Percentiles rank a stretch among this genome's conserved stretches.
These are phyloP conservation scores for Tetropium fuscum DNA, from an alignment of 2,888 invertebrate species.

Conservation along the genomic window DNA sequence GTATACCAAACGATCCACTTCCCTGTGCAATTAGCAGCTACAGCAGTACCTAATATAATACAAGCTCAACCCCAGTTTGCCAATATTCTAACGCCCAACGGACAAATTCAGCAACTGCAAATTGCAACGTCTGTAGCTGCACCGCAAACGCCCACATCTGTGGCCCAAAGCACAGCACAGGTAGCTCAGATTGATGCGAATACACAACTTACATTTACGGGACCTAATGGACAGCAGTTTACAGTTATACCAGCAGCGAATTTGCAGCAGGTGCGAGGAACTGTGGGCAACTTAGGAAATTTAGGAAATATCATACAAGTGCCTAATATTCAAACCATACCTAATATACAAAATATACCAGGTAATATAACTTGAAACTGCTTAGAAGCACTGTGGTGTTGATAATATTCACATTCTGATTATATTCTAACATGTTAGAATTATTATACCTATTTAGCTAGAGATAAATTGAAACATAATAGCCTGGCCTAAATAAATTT, in stretches of 20 bases:
- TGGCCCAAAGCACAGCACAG: constrained; percentile 63
- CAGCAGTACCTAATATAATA: constrained; percentile 71
- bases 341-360: constrained; percentile 76
- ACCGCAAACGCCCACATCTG: constrained; percentile 62
- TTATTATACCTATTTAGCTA: too few species aligned
- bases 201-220: constrained; percentile 76
- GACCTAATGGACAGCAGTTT: constrained; percentile 83
- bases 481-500: too few species aligned
- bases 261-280: constrained; percentile 61
- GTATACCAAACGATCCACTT: constrained; percentile 96
- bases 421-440: too few species aligned
- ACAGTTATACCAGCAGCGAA: constrained; percentile 84
- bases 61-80: constrained; percentile 66
- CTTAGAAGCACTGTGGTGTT: too few species aligned
- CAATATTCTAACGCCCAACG: constrained; percentile 80
- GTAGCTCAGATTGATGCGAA: constrained; percentile 36
- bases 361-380: constrained; percentile 49
- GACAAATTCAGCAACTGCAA: constrained; percentile 92
- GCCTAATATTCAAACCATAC: constrained; percentile 75
- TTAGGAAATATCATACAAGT: constrained; percentile 66
- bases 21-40: constrained; percentile 83
- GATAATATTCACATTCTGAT: too few species aligned
- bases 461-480: too few species aligned
- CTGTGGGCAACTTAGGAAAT: constrained; percentile 54
- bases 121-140: constrained; percentile 68